Evolutionary conservation across 2,888 invertebrate species (phyloP).

Genomic region (Noctua janthina): DNA sequence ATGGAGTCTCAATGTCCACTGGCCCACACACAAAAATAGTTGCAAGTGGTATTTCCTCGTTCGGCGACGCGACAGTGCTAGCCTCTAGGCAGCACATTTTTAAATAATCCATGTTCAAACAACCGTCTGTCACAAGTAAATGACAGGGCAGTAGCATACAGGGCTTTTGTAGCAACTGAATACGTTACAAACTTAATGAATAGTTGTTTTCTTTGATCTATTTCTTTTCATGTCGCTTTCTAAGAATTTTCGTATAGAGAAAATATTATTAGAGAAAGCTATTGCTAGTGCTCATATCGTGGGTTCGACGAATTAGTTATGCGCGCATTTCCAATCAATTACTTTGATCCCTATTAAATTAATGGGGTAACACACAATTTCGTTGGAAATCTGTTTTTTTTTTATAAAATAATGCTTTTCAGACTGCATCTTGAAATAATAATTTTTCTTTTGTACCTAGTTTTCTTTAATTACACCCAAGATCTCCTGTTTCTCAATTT

Average conservation of each 20-base stretch:
- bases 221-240: slow-evolving; percentile 62
- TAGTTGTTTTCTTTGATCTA: slow-evolving; percentile 60
- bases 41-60: slow-evolving; percentile 16
- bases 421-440: not conserved
- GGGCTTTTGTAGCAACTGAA: slow-evolving; percentile 53
- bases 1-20: not conserved
- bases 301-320: slow-evolving; percentile 22
- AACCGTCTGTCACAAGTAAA: slow-evolving; percentile 43
- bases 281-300: slow-evolving; percentile 20
- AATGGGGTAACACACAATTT: not conserved
- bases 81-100: slow-evolving; percentile 38
- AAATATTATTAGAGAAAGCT: slow-evolving; percentile 47
- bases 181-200: slow-evolving; percentile 61
- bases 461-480: not conserved
- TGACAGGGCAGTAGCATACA: slow-evolving; percentile 49
- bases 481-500: slow-evolving; percentile 4
- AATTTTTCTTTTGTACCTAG: not conserved
- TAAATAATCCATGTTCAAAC: slow-evolving; percentile 60
- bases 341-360: not conserved
- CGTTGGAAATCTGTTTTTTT: not conserved
- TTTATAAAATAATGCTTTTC: not conserved
- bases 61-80: not conserved
- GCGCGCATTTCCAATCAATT: not conserved
- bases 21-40: not conserved
- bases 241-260: slow-evolving; percentile 46